phyloP scores from a whole-genome alignment of 2,888 invertebrate species.

The Meiosimyza platycephala region DNA sequence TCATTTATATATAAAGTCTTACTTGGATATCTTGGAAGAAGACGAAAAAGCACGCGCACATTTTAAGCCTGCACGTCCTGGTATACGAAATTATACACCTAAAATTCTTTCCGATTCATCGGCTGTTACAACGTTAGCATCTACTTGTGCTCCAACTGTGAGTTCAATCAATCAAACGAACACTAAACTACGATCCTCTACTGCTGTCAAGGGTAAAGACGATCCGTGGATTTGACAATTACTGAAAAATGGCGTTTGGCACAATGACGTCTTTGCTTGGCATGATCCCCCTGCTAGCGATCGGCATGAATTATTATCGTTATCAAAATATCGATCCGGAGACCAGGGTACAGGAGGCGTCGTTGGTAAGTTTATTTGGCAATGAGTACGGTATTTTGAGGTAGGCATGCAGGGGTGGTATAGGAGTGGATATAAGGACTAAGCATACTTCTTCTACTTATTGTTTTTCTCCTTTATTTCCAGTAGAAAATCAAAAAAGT shows the following conservation, averaged over 20 bases:
- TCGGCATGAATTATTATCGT: slow-evolving; percentile 83
- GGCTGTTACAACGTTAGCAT: slow-evolving; percentile 28
- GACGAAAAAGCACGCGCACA: slow-evolving; percentile 67
- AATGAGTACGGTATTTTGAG: neutral
- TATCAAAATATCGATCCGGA: slow-evolving; percentile 88
- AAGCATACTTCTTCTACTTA: too few relatives aligned
- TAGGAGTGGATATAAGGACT: neutral
- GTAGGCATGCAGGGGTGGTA: neutral
- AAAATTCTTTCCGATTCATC: slow-evolving; percentile 71
- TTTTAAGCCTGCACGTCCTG: slow-evolving; percentile 70
- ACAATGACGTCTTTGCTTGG: slow-evolving; percentile 77
- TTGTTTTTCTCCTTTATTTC: too few relatives aligned
- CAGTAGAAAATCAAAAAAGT: too few relatives aligned
- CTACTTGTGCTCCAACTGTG: slow-evolving; percentile 53
- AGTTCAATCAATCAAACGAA: slow-evolving; percentile 35
- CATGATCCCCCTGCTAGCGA: slow-evolving; percentile 83
- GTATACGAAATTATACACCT: slow-evolving; percentile 79
- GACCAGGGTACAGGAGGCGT: slow-evolving; percentile 77
- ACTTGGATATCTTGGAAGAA: slow-evolving; percentile 69
- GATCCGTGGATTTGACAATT: slow-evolving; percentile 76
- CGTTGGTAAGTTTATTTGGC: slow-evolving; percentile 72
- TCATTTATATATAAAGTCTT: slow-evolving; percentile 71
- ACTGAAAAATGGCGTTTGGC: slow-evolving; percentile 70
- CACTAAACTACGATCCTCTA: slow-evolving; percentile 41
- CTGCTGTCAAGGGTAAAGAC: slow-evolving; percentile 58